Conservation (phyloP, 2,113 vertebrate genomes). For the Leptobrachium leishanense region DNA sequence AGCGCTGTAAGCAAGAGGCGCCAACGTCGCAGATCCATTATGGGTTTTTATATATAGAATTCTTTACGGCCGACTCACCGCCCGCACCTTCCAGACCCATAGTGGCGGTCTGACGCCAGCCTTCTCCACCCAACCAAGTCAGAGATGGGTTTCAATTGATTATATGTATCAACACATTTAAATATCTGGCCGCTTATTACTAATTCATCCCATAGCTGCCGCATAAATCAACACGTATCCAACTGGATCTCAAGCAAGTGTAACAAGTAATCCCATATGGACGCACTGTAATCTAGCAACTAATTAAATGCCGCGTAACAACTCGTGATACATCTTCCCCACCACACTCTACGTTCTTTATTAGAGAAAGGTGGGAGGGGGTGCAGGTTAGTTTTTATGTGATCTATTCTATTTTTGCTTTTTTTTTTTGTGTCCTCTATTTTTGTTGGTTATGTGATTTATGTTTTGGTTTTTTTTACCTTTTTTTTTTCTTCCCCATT, state of each 20-base stretch:
- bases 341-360: no score
- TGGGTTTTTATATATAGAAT: no score
- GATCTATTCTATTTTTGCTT: no score
- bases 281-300: constrained; percentile 58
- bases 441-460: no score
- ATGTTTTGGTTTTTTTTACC: no score
- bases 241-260: constrained; percentile 59
- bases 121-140: constrained; percentile 46
- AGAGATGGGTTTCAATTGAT: constrained; percentile 55
- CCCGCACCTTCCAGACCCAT: not conserved
- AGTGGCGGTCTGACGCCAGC: constrained; percentile 9
- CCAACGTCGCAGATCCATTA: no score
- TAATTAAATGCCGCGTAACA: constrained; percentile 53
- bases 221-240: constrained; percentile 64
- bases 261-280: constrained; percentile 59
- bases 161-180: constrained; percentile 56
- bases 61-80: not conserved
- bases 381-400: not conserved
- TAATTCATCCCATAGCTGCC: constrained; percentile 64
- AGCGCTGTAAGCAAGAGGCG: no score
- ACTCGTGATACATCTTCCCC: no score
- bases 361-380: no score
- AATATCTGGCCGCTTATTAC: constrained; percentile 65
- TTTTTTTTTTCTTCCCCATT: no score
- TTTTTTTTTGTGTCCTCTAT: no score